Evolutionary conservation across 2,113 vertebrate genomes (phyloP), one percentile per base, ranked within the genome.

Genomic region (Sinocyclocheilus anshuiensis): DNA sequence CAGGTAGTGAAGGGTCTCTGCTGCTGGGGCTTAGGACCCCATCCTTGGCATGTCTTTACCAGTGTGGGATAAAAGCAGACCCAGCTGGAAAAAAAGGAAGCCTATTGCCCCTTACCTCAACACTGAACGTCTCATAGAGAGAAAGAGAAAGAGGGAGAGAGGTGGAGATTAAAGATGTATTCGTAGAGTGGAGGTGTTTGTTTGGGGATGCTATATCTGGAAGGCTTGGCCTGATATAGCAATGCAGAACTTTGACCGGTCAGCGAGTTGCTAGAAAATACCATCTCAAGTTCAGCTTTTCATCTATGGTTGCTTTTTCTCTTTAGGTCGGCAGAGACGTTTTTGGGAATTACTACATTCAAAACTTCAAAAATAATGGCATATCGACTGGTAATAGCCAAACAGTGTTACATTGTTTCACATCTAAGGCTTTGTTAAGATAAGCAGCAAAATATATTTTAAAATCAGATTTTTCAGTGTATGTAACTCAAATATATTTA

Each of bases 271-370:
- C 71, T 67, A 85, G 26, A 80, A 85, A 55, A 67, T 36, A 81
- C 33, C 29, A 26, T 88, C 84, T 48, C 36, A 77, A 24, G 45
- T 81, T 85, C 12, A 53, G 26, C 29, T 57, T 57, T 86, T 86
- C n/a, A 71, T 76, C 48, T 78, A 22, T 57, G 48, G 16, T 78
- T 78, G 53, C 91, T 91, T 93, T 94, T 92, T 91, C 9, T 91
- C 29, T 81, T 74, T 86, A 99, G 98, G 96, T 99, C 93, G 98
- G 98, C 77, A 96, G 96, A 87, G 98, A 99, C 93, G 96, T 96
- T 90, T 99, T 99, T 95, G 98, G 98, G 93, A 96, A 96, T 91
- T 95, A 96, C 93, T 98, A 99, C 90, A 94, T 98, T 91, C 95
- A 96, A 93, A 98, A 99, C 93, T 97, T 99, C 90, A 97, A 96